Evolutionary conservation across 35 echinoderm and acorn worm genomes (phyloP), one percentile per base, ranked within the genome.

Genomic region (Stichopus chloronotus): DNA sequence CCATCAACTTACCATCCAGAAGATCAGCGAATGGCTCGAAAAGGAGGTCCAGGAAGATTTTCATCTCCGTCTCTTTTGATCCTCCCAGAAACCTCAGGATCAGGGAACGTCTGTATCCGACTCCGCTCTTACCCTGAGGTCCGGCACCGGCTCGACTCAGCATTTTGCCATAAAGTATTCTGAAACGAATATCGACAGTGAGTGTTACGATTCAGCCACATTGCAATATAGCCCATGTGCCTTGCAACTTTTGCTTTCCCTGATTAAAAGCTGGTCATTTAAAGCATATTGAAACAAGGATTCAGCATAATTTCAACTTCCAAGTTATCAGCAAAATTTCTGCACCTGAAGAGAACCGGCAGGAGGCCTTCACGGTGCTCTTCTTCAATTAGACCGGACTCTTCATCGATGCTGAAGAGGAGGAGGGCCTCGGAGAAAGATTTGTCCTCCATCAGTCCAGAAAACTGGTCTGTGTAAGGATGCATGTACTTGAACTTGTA

Each of bases 141-240:
- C 95, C 93, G 84, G 94, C 90, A 72, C 94, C 93, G 5, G 95
- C 84, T 88, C 96, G 96, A 82, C 95, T 95, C 84, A 99, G 63
- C 95, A 99, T 99, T 83, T 96, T 99, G 5, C 97, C 97, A 69
- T 99, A 99, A 6, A 99, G 80, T 53, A 99, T 93, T 88, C 97
- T 99, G 81, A 13, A 94, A 94, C 21, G 61, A 86, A 61, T 12
- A 77, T 43, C 25, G 19, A 83, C 80, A 3, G 30, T 43, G 30
- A 43, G 17, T 12, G 30, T 82, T 13, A 52, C 17, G 2, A 52
- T 82, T 19, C 17, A 19, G 79, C 17, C 13, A 25, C 13, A 72
- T 72, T 72, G 13, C 22, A 22, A 72, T 72, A 72, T 16, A 72
- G 13, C 22, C 22, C 30, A 43, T 43, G 30, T 43, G 30, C 30